phyloP scores from a whole-genome alignment of 2,797 vertebrate species.

The Gymnothorax reevesii region DNA sequence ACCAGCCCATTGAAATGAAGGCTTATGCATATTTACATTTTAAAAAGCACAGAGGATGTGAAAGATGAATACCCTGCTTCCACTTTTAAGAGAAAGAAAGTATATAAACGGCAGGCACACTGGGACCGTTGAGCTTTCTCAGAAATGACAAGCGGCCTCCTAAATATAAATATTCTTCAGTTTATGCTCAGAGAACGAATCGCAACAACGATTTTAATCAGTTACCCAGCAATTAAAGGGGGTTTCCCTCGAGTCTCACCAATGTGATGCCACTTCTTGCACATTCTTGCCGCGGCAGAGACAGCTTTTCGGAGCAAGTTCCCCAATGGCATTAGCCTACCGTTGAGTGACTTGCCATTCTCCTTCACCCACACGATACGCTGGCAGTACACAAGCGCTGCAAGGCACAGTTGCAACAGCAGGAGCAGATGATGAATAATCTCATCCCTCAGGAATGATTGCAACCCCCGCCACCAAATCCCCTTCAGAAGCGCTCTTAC shows the following conservation, averaged over 20 bases:
- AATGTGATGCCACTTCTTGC: background rate
- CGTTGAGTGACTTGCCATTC: background rate
- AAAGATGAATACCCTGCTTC: background rate
- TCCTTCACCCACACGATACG: constrained; percentile 3
- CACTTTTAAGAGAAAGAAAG: background rate
- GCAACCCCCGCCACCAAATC: background rate
- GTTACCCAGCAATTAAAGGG: constrained; percentile 3
- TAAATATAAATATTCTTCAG: background rate
- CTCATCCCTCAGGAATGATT: background rate
- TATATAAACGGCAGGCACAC: background rate
- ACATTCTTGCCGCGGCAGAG: background rate
- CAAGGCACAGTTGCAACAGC: background rate
- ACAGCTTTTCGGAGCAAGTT: background rate
- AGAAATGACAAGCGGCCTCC: background rate
- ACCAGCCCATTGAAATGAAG: background rate
- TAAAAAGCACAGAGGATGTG: background rate
- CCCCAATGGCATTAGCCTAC: background rate
- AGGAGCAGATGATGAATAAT: constrained; percentile 7
- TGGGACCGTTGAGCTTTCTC: background rate
- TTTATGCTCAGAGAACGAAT: background rate
- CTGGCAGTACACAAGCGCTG: background rate
- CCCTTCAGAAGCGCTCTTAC: background rate
- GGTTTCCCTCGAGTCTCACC: background rate
- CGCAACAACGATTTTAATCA: constrained; percentile 1
- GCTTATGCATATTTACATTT: constrained; percentile 7